Base-by-base conservation (phyloP, 1,140 invertebrate species). In the Drosophila neocordata region DNA sequence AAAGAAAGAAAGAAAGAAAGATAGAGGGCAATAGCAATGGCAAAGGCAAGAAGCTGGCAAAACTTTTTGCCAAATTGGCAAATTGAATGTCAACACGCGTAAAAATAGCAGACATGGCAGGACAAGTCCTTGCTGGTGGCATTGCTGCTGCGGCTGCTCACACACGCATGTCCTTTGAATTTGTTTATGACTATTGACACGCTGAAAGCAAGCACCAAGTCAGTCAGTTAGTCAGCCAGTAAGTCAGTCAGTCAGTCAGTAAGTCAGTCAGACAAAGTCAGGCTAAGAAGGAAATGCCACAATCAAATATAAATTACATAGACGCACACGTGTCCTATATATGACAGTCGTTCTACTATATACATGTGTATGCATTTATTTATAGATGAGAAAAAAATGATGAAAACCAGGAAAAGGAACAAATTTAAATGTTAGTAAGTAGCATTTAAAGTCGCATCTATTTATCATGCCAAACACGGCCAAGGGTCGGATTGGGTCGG, bases 81-180 rank as follows among this genome's bases (percentile, higher is more conserved):
- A 87, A 83, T 88, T 88, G 83, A 87, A 83, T 88, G 83, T 87
- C 82, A 87, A 87, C 83, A 87, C 79, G 82, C 82, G 83, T 87
- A 88, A 79, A 82, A 88, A 87, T 85, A 81, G 69, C 70, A 75
- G 56, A 55, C 56, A 69, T 68, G 58, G 34, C 51, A 48, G 51
- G 24, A 20, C 52, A 57, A 41, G 53, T 53, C 59, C 34, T 55
- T 44, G 65, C 57, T 44, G 38, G 31, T 67, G 48, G 8, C n/a
- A 41, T 53, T 71, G 59, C 66, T 51, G 52, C 61, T 55, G 44
- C 41, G 22, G 24, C 24, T 66, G 11, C 12, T 34, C 68, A 34
- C 74, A 79, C 57, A 83, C 76, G 62, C 77, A 67, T 77, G 77
- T 69, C 62, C 78, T 87, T 79, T 72, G 57, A 74, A 83, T 88